These are phyloP conservation scores for Piscicola geometra DNA, from an alignment of 2,888 invertebrate genomes.

Conservation along the genomic window DNA sequence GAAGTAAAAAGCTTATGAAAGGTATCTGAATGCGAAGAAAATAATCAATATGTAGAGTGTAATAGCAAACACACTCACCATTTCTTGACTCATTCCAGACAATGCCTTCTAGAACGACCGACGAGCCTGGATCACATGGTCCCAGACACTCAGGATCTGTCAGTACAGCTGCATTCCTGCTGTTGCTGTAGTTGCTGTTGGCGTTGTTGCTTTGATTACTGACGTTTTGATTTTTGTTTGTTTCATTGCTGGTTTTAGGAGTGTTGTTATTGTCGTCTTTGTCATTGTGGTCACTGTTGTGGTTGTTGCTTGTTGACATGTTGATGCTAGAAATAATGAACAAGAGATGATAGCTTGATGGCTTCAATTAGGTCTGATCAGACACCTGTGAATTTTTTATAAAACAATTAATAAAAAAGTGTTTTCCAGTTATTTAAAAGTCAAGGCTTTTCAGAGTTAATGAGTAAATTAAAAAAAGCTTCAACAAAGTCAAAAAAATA, in stretches of 20 bases:
- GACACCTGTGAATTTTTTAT: no score
- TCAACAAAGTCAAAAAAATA: no score
- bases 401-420: no score
- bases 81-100: constrained; percentile 96
- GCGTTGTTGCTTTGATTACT: neutral
- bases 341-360: no score
- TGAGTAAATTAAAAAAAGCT: no score
- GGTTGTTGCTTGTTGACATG: neutral
- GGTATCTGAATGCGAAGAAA: no score
- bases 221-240: neutral
- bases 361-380: no score
- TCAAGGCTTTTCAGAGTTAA: no score
- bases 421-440: no score
- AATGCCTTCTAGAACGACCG: constrained; percentile 92
- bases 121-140: constrained; percentile 94
- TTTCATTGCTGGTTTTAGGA: neutral
- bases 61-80: constrained; percentile 48
- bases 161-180: constrained; percentile 76
- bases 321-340: neutral
- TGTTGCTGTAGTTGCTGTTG: neutral
- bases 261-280: neutral
- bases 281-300: neutral
- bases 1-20: no score
- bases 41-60: no score
- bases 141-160: constrained; percentile 95